Conservation (phyloP, 64 coral and sea anemone species). For the Montipora capricornis region DNA sequence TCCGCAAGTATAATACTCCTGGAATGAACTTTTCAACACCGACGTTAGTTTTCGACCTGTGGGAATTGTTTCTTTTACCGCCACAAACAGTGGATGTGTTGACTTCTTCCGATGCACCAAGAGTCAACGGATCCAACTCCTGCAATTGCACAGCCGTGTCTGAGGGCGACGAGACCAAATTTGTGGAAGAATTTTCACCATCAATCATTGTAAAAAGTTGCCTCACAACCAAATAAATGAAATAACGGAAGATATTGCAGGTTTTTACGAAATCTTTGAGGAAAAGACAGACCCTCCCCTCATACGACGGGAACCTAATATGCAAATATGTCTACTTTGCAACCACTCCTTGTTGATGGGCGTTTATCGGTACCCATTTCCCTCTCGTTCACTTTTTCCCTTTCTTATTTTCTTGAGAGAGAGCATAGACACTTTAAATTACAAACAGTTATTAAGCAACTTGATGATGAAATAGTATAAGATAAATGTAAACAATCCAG, state of each 20-base stretch:
- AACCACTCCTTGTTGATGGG: slow-evolving; percentile 45
- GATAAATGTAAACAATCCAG: too few relatives aligned
- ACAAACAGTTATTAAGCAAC: too few relatives aligned
- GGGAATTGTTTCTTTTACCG: not conserved
- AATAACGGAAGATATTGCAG: not conserved
- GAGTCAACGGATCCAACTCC: slow-evolving; percentile 41
- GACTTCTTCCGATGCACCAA: slow-evolving; percentile 76
- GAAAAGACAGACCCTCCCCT: not conserved
- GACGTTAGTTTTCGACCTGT: not conserved
- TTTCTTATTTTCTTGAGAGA: too few relatives aligned
- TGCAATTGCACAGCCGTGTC: slow-evolving; percentile 3
- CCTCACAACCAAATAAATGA: not conserved
- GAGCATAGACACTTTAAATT: too few relatives aligned
- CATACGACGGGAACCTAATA: not conserved
- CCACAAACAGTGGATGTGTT: slow-evolving; percentile 44
- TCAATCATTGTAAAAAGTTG: not conserved
- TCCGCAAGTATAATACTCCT: slow-evolving; percentile 2
- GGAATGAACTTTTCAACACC: not conserved
- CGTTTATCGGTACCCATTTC: not conserved
- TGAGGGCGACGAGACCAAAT: not conserved
- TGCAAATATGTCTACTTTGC: not conserved
- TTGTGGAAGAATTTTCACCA: not conserved
- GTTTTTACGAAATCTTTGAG: not conserved
- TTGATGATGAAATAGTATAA: too few relatives aligned
- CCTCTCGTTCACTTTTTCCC: not conserved